Percentiles rank a stretch among this genome's conserved stretches.
phyloP scores from a whole-genome alignment of 2,113 vertebrate species.

The Phylloscopus trochilus region DNA sequence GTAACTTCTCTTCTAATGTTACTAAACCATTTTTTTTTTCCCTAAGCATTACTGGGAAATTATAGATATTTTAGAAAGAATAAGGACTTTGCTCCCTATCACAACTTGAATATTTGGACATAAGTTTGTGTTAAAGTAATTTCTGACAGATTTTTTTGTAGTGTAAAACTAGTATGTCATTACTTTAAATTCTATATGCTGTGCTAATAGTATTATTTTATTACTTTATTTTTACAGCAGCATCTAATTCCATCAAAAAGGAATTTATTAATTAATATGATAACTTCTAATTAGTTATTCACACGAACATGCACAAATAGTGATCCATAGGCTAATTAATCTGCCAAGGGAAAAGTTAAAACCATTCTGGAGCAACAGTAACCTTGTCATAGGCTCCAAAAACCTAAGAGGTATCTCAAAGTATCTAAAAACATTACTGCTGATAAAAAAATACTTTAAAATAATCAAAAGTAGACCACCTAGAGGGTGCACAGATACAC shows the following conservation, averaged over 20 bases:
- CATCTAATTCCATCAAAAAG: background rate
- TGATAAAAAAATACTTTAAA: background rate
- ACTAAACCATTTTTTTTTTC: background rate
- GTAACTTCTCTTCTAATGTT: background rate
- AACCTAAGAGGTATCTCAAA: background rate
- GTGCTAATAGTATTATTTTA: background rate
- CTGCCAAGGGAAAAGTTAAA: background rate
- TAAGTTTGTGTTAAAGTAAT: background rate
- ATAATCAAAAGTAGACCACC: background rate
- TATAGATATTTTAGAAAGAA: background rate
- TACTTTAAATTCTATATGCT: background rate
- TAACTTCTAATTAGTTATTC: background rate
- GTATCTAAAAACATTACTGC: background rate
- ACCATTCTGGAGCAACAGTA: background rate
- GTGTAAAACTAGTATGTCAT: background rate
- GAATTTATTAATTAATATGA: background rate
- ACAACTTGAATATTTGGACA: background rate
- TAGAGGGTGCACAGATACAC: background rate
- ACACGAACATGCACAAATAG: background rate
- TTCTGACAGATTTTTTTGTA: background rate
- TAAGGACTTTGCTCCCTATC: background rate
- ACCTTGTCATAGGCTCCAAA: background rate
- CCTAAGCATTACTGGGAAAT: background rate
- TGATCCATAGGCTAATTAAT: background rate
- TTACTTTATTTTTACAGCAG: background rate